Conservation (phyloP, 2,888 invertebrate species). For the Calliopum simillimum region DNA sequence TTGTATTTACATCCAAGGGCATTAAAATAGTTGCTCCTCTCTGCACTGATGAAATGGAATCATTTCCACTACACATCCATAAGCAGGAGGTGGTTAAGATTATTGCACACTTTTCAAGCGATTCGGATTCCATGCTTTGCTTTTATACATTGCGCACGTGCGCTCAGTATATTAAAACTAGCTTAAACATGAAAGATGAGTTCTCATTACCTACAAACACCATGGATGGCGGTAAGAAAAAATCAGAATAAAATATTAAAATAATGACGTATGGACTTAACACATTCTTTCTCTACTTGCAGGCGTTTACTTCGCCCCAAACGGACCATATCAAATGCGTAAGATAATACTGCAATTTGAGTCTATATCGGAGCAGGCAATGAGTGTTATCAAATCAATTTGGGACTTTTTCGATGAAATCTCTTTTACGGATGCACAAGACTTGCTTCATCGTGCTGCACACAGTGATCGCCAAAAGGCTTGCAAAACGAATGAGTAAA, state of each 20-base stretch:
- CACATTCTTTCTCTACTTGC: background rate
- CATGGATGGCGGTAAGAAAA: constrained; percentile 50
- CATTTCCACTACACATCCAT: constrained; percentile 76
- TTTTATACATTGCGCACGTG: constrained; percentile 79
- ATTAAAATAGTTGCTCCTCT: constrained; percentile 74
- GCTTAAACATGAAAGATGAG: constrained; percentile 74
- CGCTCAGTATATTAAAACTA: constrained; percentile 76
- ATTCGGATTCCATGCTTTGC: constrained; percentile 80
- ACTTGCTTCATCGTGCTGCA: constrained; percentile 78
- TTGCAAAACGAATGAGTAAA: constrained; percentile 53
- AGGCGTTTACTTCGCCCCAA: constrained; percentile 50
- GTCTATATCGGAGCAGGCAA: constrained; percentile 75
- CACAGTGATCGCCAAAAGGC: constrained; percentile 58
- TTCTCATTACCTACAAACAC: constrained; percentile 29
- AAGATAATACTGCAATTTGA: constrained; percentile 84
- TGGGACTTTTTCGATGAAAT: constrained; percentile 79
- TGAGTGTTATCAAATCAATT: constrained; percentile 73
- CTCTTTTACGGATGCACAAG: constrained; percentile 81
- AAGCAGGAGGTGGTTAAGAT: constrained; percentile 79
- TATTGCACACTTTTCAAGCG: constrained; percentile 81
- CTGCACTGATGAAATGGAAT: constrained; percentile 69
- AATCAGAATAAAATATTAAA: too few species aligned
- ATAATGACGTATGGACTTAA: too few species aligned
- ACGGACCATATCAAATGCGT: constrained; percentile 55
- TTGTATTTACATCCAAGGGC: constrained; percentile 71